These are phyloP conservation scores for Synanthedon andrenaeformis DNA, from an alignment of 2,888 invertebrate genomes.

Conservation along the genomic window DNA sequence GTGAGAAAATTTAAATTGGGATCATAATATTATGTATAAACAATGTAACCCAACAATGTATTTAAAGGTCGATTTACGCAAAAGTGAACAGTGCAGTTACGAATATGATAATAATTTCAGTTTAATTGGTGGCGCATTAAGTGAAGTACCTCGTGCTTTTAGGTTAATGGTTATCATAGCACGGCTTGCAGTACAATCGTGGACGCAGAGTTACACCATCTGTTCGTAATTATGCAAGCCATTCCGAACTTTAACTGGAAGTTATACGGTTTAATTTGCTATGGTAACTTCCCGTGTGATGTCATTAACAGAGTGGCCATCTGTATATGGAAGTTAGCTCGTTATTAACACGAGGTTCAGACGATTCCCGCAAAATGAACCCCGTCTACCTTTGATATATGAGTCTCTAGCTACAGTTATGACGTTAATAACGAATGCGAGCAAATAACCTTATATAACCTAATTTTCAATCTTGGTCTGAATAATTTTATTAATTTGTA, in stretches of 20 bases:
- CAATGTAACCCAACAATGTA: background rate
- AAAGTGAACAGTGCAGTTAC: background rate
- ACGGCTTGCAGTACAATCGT: constrained; percentile 6
- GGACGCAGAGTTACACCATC: background rate
- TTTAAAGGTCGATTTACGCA: background rate
- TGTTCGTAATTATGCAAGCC: background rate
- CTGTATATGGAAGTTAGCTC: constrained; percentile 6
- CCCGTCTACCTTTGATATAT: constrained; percentile 1
- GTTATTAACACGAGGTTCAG: constrained; percentile 10
- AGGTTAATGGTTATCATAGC: constrained; percentile 29
- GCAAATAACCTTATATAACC: too few species aligned
- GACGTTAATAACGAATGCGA: too few species aligned
- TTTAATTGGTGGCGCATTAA: constrained; percentile 30
- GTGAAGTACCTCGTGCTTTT: constrained; percentile 27
- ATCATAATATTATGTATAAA: too few species aligned
- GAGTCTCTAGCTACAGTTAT: background rate
- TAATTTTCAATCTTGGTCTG: too few species aligned
- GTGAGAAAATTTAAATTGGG: too few species aligned
- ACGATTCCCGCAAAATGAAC: constrained; percentile 6
- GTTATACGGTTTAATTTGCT: background rate
- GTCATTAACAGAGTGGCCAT: background rate
- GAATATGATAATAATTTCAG: constrained; percentile 14
- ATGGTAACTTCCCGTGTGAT: background rate
- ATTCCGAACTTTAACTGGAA: background rate
- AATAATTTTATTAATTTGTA: too few species aligned